These are phyloP conservation scores for Megalops atlanticus DNA, from an alignment of 2,113 vertebrate genomes.

Conservation along the genomic window DNA sequence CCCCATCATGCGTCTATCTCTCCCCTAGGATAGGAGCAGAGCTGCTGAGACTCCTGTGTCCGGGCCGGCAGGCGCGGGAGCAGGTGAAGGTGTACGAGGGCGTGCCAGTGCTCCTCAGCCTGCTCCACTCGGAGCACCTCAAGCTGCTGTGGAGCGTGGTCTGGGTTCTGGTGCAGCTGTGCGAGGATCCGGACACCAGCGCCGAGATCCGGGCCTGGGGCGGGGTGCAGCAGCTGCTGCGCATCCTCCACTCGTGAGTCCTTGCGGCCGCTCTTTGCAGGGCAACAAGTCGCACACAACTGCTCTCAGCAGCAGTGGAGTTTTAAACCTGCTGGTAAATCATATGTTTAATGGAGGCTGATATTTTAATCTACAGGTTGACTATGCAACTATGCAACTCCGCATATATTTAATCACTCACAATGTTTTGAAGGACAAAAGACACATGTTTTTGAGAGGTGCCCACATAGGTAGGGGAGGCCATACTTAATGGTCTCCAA, in stretches of 20 bases:
- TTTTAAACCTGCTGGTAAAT: too few relatives aligned
- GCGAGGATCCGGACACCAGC: slow-evolving; percentile 80
- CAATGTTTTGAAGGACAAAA: too few relatives aligned
- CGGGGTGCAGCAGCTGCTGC: slow-evolving; percentile 86
- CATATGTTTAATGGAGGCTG: too few relatives aligned
- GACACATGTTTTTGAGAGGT: too few relatives aligned
- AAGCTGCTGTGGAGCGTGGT: slow-evolving; percentile 82
- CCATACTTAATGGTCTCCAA: too few relatives aligned
- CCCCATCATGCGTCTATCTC: not conserved
- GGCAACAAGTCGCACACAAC: too few relatives aligned
- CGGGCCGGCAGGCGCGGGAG: slow-evolving; percentile 72
- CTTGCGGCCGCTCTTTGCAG: not conserved
- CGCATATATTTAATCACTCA: too few relatives aligned
- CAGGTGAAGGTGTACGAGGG: slow-evolving; percentile 81
- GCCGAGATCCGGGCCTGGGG: slow-evolving; percentile 83
- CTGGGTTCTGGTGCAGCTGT: slow-evolving; percentile 90
- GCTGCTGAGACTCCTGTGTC: slow-evolving; percentile 81
- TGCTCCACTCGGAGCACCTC: slow-evolving; percentile 80
- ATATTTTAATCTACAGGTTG: too few relatives aligned
- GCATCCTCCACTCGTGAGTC: slow-evolving; percentile 77
- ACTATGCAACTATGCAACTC: too few relatives aligned
- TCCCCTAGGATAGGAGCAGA: slow-evolving; percentile 77
- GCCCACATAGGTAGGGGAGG: too few relatives aligned
- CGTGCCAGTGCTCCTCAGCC: slow-evolving; percentile 81
- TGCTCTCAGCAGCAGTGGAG: too few relatives aligned